Base-by-base conservation (phyloP, 2,797 vertebrate genomes). In the Prionace glauca region DNA sequence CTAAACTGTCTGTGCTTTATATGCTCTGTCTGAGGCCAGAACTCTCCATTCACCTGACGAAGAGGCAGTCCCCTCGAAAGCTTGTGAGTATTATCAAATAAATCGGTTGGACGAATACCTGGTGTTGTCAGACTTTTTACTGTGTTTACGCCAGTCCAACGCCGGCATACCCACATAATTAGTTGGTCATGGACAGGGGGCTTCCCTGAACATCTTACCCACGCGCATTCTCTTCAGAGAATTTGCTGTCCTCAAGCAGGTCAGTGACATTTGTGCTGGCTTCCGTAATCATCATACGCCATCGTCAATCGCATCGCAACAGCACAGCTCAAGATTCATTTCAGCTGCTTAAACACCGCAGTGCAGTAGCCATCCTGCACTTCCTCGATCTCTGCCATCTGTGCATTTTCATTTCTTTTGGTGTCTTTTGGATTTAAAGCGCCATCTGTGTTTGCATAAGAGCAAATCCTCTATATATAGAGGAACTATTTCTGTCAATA, bases 301-400 rank as follows among this genome's bases (percentile, higher is more conserved):
- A 3, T 20, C 29, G 3, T 74, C 41, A 50, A 24, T 32, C 29
- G 71, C 20, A 29, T 56, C 26, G 9, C 0, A 77, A 14, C 36
- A 45, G 26, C 8, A 3, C 41, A 74, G 41, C 45, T 95, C n/a
- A 0, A 3, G 3, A 95, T 32, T 26, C 71, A 45, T 56, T 74
- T 74, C 45, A 77, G 45, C 26, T 56, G 29, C 56, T 74, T 94
- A n/a, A n/a, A 32, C 71, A 95, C 24, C 29, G 72, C 71, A 50
- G 71, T 14, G 45, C 29, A 45, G 10, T 26, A 20, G 45, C 24
- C 67, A 94, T 26, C 65, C 67, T 50, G 24, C 67, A 71, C 45
- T 94, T 94, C 10, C 67, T 94, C 3, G 12, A 94, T 94, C 50
- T 60, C 71, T n/a, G 93, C 71, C 93, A 94, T 60, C 71, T 77